phyloP scores from a whole-genome alignment of 2,888 invertebrate genomes.

The Cistogaster globosa region DNA sequence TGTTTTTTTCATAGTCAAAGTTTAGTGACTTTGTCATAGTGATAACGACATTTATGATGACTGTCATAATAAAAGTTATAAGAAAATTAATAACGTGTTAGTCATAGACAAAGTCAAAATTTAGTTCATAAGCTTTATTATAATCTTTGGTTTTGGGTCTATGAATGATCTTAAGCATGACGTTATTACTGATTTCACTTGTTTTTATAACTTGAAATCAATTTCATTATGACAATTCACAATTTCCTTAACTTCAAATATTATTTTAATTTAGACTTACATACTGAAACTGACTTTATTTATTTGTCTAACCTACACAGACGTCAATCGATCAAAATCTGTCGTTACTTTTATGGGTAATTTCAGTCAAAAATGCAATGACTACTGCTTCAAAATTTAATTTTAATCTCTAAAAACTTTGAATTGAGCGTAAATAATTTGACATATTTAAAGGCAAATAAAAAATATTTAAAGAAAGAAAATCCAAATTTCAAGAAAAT shows the following conservation, averaged over 20 bases:
- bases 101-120: too few species aligned
- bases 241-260: not conserved
- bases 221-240: not conserved
- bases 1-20: too few species aligned
- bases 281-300: too few species aligned
- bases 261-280: too few species aligned
- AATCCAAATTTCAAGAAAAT: not conserved
- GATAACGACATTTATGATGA: too few species aligned
- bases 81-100: too few species aligned
- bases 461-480: not conserved
- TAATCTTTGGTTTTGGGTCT: too few species aligned
- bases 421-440: slow-evolving; percentile 32
- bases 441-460: not conserved
- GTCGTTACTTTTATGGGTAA: not conserved
- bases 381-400: slow-evolving; percentile 9
- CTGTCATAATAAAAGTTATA: too few species aligned
- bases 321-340: not conserved
- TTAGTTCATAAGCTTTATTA: too few species aligned
- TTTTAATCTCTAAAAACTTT: not conserved
- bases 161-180: not conserved
- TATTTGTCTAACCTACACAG: not conserved
- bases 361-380: not conserved
- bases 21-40: too few species aligned
- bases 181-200: not conserved
- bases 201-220: not conserved